phyloP scores from a whole-genome alignment of 2,113 vertebrate species.

The Apus apus region DNA sequence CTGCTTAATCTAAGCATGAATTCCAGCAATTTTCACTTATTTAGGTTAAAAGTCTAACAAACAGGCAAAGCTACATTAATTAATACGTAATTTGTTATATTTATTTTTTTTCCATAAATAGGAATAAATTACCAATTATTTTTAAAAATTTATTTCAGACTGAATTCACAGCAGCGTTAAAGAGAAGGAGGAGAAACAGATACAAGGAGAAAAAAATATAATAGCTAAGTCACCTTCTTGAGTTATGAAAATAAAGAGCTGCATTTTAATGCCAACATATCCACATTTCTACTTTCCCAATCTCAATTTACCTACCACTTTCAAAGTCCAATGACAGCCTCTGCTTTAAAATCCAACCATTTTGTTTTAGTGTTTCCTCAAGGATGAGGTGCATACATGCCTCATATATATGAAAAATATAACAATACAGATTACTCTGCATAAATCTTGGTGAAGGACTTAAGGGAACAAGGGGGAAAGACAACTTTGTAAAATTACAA shows the following conservation, averaged over 20 bases:
- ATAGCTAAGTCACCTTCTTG: neutral
- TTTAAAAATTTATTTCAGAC: neutral
- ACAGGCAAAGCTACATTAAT: neutral
- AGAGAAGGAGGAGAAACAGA: neutral
- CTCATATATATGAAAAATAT: neutral
- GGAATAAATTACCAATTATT: rapidly evolving
- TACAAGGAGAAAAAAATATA: neutral
- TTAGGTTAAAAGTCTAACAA: neutral
- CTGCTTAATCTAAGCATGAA: neutral
- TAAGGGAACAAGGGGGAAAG: neutral
- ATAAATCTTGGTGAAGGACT: neutral
- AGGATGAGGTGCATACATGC: neutral
- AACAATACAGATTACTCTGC: neutral
- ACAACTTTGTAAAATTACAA: neutral
- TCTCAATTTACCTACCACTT: neutral
- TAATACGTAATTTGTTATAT: neutral
- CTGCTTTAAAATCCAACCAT: neutral
- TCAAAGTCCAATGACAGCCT: neutral
- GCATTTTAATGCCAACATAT: neutral
- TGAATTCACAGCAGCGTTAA: neutral
- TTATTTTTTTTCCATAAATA: neutral
- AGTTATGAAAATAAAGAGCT: neutral
- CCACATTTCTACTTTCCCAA: neutral
- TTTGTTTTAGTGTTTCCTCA: neutral
- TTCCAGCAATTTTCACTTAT: neutral